phyloP scores from a whole-genome alignment of 2,797 vertebrate genomes.

The Micromesistius poutassou region DNA sequence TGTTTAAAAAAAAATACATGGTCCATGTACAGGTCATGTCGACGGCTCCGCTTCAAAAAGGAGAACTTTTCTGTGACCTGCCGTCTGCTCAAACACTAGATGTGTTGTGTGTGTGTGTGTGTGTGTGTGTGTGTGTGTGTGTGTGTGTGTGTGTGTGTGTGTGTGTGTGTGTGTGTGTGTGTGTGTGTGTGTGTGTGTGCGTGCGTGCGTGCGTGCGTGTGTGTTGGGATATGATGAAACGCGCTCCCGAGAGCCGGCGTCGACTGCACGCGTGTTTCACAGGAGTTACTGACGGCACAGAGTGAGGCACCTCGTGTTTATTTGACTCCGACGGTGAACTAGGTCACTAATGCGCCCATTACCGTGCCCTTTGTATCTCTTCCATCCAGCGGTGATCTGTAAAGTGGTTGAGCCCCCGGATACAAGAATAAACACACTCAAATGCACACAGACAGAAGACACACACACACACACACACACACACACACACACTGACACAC shows the following conservation, averaged over 20 bases:
- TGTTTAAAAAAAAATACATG: neutral
- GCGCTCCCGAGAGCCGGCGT: too few species aligned
- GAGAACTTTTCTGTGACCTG: neutral
- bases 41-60: neutral
- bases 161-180: too few species aligned
- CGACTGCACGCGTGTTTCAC: neutral
- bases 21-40: neutral
- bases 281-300: neutral
- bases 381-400: neutral
- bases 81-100: neutral
- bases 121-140: too few species aligned
- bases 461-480: conserved; percentile 30
- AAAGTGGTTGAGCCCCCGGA: neutral
- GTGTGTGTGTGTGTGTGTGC: too few species aligned
- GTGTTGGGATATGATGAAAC: neutral
- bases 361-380: neutral
- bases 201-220: too few species aligned
- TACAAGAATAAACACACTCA: neutral
- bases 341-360: neutral
- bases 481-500: conserved; percentile 3
- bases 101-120: neutral
- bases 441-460: conserved; percentile 13
- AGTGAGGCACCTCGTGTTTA: neutral
- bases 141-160: too few species aligned
- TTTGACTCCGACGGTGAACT: neutral